Conservation (phyloP, 2,888 invertebrate species). For the Thera britannica region DNA sequence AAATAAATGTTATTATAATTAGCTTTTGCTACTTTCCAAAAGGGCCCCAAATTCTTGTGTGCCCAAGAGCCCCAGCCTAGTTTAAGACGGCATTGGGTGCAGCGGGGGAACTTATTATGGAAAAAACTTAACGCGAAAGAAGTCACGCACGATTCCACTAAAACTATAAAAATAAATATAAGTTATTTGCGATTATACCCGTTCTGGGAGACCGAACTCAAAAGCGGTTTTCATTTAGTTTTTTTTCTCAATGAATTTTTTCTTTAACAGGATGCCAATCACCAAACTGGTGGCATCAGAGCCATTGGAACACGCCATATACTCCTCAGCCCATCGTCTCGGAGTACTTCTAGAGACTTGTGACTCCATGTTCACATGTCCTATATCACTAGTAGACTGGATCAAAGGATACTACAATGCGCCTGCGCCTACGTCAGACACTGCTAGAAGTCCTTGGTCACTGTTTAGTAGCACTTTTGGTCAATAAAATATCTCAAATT, state of each 20-base stretch:
- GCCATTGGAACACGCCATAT: constrained; percentile 85
- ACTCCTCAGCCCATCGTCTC: constrained; percentile 84
- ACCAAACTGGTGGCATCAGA: constrained; percentile 84
- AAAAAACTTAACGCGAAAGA: too few relatives aligned
- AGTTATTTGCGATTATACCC: too few relatives aligned
- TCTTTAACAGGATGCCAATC: constrained; percentile 84
- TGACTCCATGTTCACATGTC: constrained; percentile 83
- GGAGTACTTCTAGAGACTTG: constrained; percentile 73
- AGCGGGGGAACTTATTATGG: too few relatives aligned
- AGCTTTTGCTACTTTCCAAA: too few relatives aligned
- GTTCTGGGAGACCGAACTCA: too few relatives aligned
- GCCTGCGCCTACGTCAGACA: constrained; percentile 51
- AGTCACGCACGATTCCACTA: too few relatives aligned
- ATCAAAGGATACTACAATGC: constrained; percentile 84
- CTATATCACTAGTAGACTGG: constrained; percentile 88
- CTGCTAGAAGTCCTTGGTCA: constrained; percentile 51
- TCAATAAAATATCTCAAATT: constrained; percentile 29
- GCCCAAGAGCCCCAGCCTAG: too few relatives aligned
- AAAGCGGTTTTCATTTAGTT: not conserved
- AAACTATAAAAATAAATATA: too few relatives aligned
- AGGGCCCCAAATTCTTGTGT: too few relatives aligned
- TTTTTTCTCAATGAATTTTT: constrained; percentile 16
- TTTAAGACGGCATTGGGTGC: too few relatives aligned
- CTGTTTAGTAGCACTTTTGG: constrained; percentile 58
- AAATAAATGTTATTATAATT: too few relatives aligned